These are phyloP conservation scores for Aphrocallistes beatrix DNA, from an alignment of 37 sponge, comb jelly and placozoan species.

Conservation along the genomic window DNA sequence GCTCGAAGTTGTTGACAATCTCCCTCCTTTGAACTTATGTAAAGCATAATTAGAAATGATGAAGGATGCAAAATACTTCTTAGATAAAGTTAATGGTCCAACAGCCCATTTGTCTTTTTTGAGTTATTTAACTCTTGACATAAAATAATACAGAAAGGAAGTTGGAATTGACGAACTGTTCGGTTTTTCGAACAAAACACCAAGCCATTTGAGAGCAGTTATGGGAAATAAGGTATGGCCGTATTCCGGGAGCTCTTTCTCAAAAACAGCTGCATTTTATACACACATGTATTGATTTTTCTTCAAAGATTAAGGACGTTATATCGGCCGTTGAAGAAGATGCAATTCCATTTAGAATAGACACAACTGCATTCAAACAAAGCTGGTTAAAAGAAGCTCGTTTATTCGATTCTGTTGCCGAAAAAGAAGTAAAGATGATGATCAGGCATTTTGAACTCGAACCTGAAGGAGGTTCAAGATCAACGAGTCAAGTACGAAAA, in stretches of 20 bases:
- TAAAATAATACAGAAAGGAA: background rate
- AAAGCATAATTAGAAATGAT: constrained; percentile 4
- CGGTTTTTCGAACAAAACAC: background rate
- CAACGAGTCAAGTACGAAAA: constrained; percentile 2
- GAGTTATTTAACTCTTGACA: background rate
- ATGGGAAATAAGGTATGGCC: background rate
- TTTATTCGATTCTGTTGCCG: constrained; percentile 8
- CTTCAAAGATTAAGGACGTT: background rate
- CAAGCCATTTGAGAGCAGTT: constrained; percentile 19
- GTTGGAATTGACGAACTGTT: constrained; percentile 9
- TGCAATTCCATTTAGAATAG: constrained; percentile 7
- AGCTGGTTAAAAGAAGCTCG: constrained; percentile 11
- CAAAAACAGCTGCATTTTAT: constrained; percentile 3
- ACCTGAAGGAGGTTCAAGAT: constrained; percentile 16
- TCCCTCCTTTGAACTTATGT: constrained; percentile 18
- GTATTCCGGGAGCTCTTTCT: constrained; percentile 15
- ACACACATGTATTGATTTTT: constrained; percentile 11
- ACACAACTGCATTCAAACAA: constrained; percentile 2
- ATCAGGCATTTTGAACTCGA: background rate
- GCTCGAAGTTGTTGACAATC: constrained; percentile 4
- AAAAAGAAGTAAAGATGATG: background rate
- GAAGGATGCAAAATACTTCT: background rate
- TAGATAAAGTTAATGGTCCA: constrained; percentile 3
- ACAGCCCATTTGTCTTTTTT: background rate
- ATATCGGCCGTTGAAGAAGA: background rate